A percentile compares a stretch with the other conserved stretches of the same genome.
Evolutionary conservation across 2,113 vertebrate species (phyloP).

Genomic region (cat (Felis catus)): F.catus_Fca126_mat1.0 CM031419.1:166146501-166147000

Average conservation of each 20-base stretch:
- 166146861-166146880: too few relatives aligned
- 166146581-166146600: background rate
- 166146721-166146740: too few relatives aligned
- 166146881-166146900: too few relatives aligned
- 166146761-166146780: too few relatives aligned
- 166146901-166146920: background rate
- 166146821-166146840: too few relatives aligned
- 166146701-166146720: too few relatives aligned
- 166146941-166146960: background rate
- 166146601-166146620: background rate
- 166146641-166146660: background rate
- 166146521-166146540: background rate
- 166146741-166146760: too few relatives aligned
- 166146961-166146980: background rate
- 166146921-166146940: background rate
- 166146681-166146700: too few relatives aligned
- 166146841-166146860: too few relatives aligned
- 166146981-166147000: constrained; percentile 16
- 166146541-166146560: background rate
- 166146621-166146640: background rate
- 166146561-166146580: background rate
- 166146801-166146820: too few relatives aligned
- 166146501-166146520: background rate
- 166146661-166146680: background rate
- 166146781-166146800: too few relatives aligned